Evolutionary conservation across 2,888 invertebrate genomes (phyloP).

Genomic region (Watsonalla cultraria): DNA sequence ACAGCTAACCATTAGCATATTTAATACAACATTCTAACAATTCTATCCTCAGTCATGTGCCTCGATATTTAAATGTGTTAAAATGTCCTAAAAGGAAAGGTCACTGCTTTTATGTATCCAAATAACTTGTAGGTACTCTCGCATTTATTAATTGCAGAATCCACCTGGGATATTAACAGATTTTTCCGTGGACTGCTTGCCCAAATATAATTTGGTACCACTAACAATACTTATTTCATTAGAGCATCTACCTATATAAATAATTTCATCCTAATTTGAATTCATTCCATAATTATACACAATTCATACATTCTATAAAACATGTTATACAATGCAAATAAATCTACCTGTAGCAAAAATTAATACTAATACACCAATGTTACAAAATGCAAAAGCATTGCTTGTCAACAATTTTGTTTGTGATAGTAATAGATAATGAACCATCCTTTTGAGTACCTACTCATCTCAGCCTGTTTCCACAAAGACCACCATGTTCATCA

Average conservation of each 20-base stretch:
- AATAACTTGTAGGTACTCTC: not conserved
- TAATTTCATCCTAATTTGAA: slow-evolving; percentile 14
- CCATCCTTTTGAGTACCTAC: not conserved
- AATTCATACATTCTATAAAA: slow-evolving; percentile 25
- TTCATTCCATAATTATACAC: slow-evolving; percentile 29
- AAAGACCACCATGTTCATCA: not conserved
- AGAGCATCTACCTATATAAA: slow-evolving; percentile 11
- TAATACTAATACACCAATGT: not conserved
- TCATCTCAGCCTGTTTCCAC: not conserved
- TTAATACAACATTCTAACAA: not conserved
- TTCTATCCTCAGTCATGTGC: not conserved
- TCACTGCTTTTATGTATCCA: not conserved
- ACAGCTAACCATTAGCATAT: not conserved
- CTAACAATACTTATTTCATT: slow-evolving; percentile 6
- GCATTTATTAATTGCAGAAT: not conserved
- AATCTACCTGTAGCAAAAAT: slow-evolving; percentile 24
- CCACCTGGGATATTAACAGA: not conserved
- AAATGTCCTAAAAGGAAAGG: too few species aligned
- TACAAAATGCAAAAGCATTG: not conserved
- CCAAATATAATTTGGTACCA: slow-evolving; percentile 8
- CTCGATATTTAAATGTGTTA: not conserved
- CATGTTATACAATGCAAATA: slow-evolving; percentile 33
- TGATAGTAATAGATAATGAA: not conserved
- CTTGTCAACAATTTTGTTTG: not conserved
- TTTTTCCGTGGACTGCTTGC: slow-evolving; percentile 1